phyloP scores from a whole-genome alignment of 2,113 vertebrate species.

The Nerophis ophidion region DNA sequence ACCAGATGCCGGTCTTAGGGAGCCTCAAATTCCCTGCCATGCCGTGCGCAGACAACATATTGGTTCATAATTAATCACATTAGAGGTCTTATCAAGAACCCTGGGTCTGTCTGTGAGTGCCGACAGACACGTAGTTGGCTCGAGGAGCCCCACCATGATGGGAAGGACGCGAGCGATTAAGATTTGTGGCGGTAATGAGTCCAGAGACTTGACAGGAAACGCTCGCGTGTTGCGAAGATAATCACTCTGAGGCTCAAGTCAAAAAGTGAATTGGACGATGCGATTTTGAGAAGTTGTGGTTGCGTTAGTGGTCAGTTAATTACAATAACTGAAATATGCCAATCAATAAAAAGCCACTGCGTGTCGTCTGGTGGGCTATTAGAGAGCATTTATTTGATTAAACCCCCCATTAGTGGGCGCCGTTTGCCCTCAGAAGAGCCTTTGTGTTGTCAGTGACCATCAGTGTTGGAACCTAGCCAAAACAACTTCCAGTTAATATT shows the following conservation, averaged over 20 bases:
- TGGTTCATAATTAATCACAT: slow-evolving; percentile 98
- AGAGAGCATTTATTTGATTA: slow-evolving; percentile 53
- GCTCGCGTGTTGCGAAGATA: neutral
- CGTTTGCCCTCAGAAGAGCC: slow-evolving; percentile 38
- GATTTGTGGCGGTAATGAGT: slow-evolving; percentile 41
- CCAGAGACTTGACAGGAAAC: slow-evolving; percentile 21
- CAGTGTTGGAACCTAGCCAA: neutral
- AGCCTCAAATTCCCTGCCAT: slow-evolving; percentile 16
- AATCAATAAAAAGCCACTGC: slow-evolving; percentile 14
- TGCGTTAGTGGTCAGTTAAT: slow-evolving; percentile 27
- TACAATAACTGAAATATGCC: slow-evolving; percentile 23
- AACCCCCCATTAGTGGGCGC: slow-evolving; percentile 33
- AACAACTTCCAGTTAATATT: slow-evolving; percentile 7
- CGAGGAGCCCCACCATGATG: slow-evolving; percentile 43
- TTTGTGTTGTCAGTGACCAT: slow-evolving; percentile 38
- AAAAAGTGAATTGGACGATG: neutral
- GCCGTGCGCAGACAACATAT: slow-evolving; percentile 69
- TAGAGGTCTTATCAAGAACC: slow-evolving; percentile 86
- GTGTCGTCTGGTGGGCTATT: slow-evolving; percentile 13
- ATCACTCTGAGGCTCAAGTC: neutral
- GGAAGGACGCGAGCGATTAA: slow-evolving; percentile 47
- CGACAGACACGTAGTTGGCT: slow-evolving; percentile 33
- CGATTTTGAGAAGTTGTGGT: slow-evolving; percentile 8
- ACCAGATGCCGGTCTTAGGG: slow-evolving; percentile 88
- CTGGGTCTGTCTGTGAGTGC: slow-evolving; percentile 52